Evolutionary conservation across 2,888 invertebrate species (phyloP), one percentile per base, ranked within the genome.

Genomic region (Sthenelais limicola): DNA sequence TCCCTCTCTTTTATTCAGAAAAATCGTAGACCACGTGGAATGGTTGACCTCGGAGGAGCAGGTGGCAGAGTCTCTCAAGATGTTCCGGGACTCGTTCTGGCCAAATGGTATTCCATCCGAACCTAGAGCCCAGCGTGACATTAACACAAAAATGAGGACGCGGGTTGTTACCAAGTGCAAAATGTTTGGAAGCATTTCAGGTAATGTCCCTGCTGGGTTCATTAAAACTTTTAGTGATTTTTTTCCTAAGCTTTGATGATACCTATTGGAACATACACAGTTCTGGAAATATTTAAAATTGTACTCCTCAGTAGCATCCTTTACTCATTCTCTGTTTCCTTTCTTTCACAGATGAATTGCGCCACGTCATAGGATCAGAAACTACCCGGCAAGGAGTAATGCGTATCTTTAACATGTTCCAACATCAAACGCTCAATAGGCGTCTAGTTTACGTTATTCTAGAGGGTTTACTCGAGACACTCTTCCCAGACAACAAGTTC

Each of bases 321-420:
- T n/a, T n/a, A n/a, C n/a, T n/a, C n/a, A n/a, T n/a, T n/a, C n/a
- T n/a, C n/a, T n/a, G n/a, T n/a, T n/a, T n/a, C n/a, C n/a, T 5
- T 49, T 71, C 51, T 28, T 62, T 88, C 89, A 28, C 89, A 92
- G 96, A 97, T 88, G 96, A 97, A 87, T 89, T 97, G 74, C 92
- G 94, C 80, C 94, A 94, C 84, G 92, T 97, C 80, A 93, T 97
- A 73, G 97, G 97, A 0, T 93, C 93, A 52, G 95, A 96, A 84
- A 94, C 95, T 1, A 94, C 94, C 2, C 90, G 94, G 28, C 91
- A 93, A 79, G 96, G 96, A 3, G 89, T 95, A 18, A 89, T 94
- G 70, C 92, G 93, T 18, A 92, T 96, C 32, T 96, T 96, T 86
- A 94, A 95, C 83, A 90, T 96, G 82, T 94, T 96, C 82, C 97